Base-by-base conservation (phyloP, 2,888 invertebrate species). In the Heliconius sara region DNA sequence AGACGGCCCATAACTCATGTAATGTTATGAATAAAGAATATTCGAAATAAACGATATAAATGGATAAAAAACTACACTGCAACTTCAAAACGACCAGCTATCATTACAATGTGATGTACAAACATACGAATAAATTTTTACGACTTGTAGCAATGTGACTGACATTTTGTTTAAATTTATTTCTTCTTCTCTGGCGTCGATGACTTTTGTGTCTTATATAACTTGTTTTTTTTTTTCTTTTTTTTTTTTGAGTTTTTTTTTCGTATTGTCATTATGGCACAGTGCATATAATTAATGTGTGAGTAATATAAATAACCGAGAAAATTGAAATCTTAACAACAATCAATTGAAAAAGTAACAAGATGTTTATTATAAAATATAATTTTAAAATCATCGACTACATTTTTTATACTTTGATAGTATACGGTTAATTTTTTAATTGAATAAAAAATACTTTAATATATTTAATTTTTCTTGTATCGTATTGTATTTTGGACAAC, bases 101-200 rank as follows among this genome's bases (percentile, higher is more conserved):
- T 25, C 43, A 68, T 68, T 68, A 68, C 13, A 68, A 13, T 0
- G 43, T 16, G 6, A 43, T 70, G 68, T 43, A 70, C 43, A 70
- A 70, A 43, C 68, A 70, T 70, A 25, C 43, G 43, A 70, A 70
- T 70, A 70, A 70, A 70, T 25, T 7, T 43, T 70, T 70, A 70
- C 43, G 68, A 70, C 68, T 43, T 25, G 43, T 70, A 70, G 25
- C 43, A 70, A 70, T 70, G 68, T 43, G 68, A 70, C 43, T 70
- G 43, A 70, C 25, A 70, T 16, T 43, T 43, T 25, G 68, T 25
- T 70, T 39, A 80, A 80, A 78, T 67, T 76, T 63, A 52, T 76
- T 79, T 47, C 43, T 71, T 67, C 66, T 30, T 68, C 73, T 34
- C 43, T 47, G 43, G 60, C 68, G 22, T 65, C 47, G 57, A 57